Conservation (phyloP, 2,113 vertebrate genomes). For the Tringa solitaria region DNA sequence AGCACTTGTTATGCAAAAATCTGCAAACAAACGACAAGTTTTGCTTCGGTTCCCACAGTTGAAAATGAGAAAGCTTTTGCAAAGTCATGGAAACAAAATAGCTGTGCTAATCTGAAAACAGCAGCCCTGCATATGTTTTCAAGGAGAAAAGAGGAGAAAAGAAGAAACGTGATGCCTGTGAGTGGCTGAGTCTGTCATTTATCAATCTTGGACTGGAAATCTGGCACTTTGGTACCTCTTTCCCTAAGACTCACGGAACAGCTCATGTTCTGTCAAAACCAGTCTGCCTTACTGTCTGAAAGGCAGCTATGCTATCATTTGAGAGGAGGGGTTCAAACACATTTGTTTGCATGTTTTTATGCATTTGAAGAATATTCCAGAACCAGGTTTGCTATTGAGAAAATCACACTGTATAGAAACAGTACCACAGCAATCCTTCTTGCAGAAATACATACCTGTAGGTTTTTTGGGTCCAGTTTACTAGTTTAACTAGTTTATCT, state of each 20-base stretch:
- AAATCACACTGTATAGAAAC: background rate
- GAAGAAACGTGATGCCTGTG: background rate
- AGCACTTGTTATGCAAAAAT: background rate
- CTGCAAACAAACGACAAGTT: background rate
- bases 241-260: background rate
- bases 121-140: background rate
- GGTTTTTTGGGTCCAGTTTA: background rate
- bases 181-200: background rate
- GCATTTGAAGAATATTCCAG: background rate
- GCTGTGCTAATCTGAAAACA: background rate
- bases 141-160: background rate
- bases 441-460: background rate
- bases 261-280: background rate
- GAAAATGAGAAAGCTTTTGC: slow-evolving; percentile 5
- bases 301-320: background rate
- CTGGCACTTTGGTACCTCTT: background rate
- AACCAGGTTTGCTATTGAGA: background rate
- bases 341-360: background rate
- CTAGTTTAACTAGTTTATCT: background rate
- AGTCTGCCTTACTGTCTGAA: background rate
- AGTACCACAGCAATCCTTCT: background rate
- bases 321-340: background rate
- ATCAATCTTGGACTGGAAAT: background rate
- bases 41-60: background rate
- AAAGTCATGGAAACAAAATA: slow-evolving; percentile 19